Evolutionary conservation across 2,888 invertebrate genomes (phyloP).

Genomic region (Axea sp.): DNA sequence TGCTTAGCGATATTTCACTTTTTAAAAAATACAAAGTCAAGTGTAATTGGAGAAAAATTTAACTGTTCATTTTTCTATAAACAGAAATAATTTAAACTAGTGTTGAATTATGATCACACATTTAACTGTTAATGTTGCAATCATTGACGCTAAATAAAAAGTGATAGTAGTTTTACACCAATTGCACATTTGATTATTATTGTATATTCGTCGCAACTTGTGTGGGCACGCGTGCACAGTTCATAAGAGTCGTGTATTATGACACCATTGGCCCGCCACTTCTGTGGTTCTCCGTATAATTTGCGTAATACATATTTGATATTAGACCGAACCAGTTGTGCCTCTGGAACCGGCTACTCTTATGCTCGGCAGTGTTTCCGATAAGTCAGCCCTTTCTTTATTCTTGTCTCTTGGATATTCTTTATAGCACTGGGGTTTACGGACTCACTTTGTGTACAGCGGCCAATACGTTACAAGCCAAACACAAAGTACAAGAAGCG

Average conservation of each 20-base stretch:
- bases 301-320: conserved; percentile 32
- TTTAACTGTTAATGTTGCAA: too few species aligned
- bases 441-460: conserved; percentile 50
- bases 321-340: conserved; percentile 24
- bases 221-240: conserved; percentile 70
- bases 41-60: too few species aligned
- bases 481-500: conserved; percentile 70
- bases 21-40: too few species aligned
- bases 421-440: conserved; percentile 69
- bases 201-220: conserved; percentile 44
- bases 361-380: conserved; percentile 67
- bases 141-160: too few species aligned
- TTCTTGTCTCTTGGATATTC: conserved; percentile 75
- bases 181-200: too few species aligned
- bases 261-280: conserved; percentile 72
- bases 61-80: too few species aligned
- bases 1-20: too few species aligned
- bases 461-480: conserved; percentile 40
- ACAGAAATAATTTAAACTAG: too few species aligned
- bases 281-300: too few species aligned
- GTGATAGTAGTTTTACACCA: too few species aligned
- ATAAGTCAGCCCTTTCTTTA: conserved; percentile 76
- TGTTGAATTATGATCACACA: too few species aligned
- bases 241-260: conserved; percentile 75
- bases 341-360: conserved; percentile 43